These are phyloP conservation scores for Fringilla coelebs DNA, from an alignment of 2,797 vertebrate species.

Conservation along the genomic window DNA sequence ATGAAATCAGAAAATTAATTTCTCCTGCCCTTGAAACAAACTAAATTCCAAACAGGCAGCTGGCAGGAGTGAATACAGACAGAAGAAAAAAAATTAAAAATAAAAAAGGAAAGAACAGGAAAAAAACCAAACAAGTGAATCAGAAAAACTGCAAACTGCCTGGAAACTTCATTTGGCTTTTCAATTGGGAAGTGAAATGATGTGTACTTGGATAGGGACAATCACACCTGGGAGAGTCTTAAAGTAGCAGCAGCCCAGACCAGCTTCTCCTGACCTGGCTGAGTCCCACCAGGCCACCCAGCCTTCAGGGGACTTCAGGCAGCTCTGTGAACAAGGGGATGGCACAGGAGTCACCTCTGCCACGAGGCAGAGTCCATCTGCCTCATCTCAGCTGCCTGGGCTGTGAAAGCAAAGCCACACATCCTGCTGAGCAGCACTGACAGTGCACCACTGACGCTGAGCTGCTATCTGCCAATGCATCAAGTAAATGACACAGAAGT, in stretches of 20 bases:
- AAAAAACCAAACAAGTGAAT: slow-evolving; percentile 41
- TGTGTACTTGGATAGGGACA: neutral
- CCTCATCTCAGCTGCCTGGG: neutral
- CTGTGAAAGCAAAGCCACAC: neutral
- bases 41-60: slow-evolving; percentile 59
- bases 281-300: fast-evolving
- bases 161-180: slow-evolving; percentile 67
- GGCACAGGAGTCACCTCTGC: neutral
- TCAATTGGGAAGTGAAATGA: slow-evolving; percentile 42
- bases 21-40: slow-evolving; percentile 36
- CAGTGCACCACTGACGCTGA: neutral
- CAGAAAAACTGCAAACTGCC: slow-evolving; percentile 38
- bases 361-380: neutral
- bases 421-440: neutral
- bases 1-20: slow-evolving; percentile 33
- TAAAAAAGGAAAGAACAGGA: neutral
- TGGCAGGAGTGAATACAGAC: slow-evolving; percentile 42
- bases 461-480: neutral
- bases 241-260: neutral
- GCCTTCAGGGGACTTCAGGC: too few species aligned
- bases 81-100: neutral
- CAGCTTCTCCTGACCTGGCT: neutral
- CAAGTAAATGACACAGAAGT: neutral
- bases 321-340: neutral
- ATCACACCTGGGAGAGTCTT: neutral